Base-by-base conservation (phyloP, 1,140 invertebrate species). In the Platyscapa corneri region DNA sequence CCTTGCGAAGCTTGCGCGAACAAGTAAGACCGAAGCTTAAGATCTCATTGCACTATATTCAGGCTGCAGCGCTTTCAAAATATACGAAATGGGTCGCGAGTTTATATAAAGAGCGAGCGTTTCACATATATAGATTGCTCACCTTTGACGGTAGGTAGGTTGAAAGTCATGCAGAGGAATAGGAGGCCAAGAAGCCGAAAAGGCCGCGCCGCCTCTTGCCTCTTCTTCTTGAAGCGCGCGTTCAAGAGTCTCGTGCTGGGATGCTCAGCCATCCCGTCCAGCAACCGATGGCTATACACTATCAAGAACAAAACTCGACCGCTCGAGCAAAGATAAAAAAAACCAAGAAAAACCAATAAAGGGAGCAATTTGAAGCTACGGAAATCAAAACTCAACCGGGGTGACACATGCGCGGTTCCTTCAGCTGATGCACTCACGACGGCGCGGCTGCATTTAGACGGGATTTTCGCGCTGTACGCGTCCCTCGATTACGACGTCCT, bases 91-190 rank as follows among this genome's bases (percentile, higher is more conserved):
- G 27, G 30, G 75, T 34, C 46, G 30, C n/a, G 46, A 74, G 27
- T 74, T 20, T 39, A 14, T 20, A 74, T 42, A 42, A 74, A 74
- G 39, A 10, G 37, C 42, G 23, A 23, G 70, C 27, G 37, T 42
- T 37, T 42, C 70, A 74, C 39, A 72, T 16, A 72, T 74, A 74
- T 42, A 74, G 70, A 74, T 53, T 56, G 60, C 82, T 87, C 46
- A 87, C 86, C 86, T 87, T 83, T 49, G 81, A 86, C 81, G 32
- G 76, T 53, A 27, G 56, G 56, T n/a, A 78, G 14, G 64, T 84
- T 76, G 39, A 27, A 74, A 83, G 53, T 65, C 37, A 27, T 23
- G 46, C 64, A 30, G 77, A 79, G 64, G 20, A 78, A 70, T 20
- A 78, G 20, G 32, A 86, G 53, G 49, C 65, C 49, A 46, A 84